Conservation (phyloP, 2,888 invertebrate genomes). For the Pocota personata region DNA sequence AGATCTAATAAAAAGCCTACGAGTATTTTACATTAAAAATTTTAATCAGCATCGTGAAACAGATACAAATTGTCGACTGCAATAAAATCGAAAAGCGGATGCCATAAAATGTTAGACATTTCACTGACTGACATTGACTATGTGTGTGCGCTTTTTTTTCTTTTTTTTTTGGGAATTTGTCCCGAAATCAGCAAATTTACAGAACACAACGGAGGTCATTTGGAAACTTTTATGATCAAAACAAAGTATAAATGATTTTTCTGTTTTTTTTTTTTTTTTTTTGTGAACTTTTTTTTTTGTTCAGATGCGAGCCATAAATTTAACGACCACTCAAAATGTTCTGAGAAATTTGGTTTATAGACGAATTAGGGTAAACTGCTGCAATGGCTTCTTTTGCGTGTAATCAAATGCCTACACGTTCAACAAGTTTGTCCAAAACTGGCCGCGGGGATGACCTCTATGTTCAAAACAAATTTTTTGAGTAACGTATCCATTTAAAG, state of each 20-base stretch:
- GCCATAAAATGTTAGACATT: slow-evolving; percentile 28
- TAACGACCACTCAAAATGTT: slow-evolving; percentile 41
- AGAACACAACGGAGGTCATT: slow-evolving; percentile 28
- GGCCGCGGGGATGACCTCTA: too few relatives aligned
- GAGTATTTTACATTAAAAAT: slow-evolving; percentile 38
- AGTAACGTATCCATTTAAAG: too few relatives aligned
- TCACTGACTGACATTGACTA: not conserved
- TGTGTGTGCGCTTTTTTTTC: not conserved
- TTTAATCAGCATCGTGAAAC: slow-evolving; percentile 37
- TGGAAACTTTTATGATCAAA: slow-evolving; percentile 33
- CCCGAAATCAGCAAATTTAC: slow-evolving; percentile 41
- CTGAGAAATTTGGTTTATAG: slow-evolving; percentile 21
- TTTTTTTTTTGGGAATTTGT: slow-evolving; percentile 1
- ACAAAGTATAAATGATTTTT: slow-evolving; percentile 2
- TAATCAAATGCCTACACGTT: not conserved
- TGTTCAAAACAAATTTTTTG: too few relatives aligned
- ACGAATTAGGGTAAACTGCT: slow-evolving; percentile 19
- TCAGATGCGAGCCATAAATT: slow-evolving; percentile 23
- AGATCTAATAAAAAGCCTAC: slow-evolving; percentile 21
- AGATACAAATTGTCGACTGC: slow-evolving; percentile 51
- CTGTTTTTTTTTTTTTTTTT: not conserved
- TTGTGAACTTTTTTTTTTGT: not conserved
- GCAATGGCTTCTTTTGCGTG: not conserved
- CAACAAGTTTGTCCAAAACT: slow-evolving; percentile 10
- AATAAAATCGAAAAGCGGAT: slow-evolving; percentile 49